Percentiles rank a stretch among this genome's conserved stretches.
These are phyloP conservation scores for Colletes latitarsis DNA, from an alignment of 1,140 invertebrate species.

Conservation along the genomic window DNA sequence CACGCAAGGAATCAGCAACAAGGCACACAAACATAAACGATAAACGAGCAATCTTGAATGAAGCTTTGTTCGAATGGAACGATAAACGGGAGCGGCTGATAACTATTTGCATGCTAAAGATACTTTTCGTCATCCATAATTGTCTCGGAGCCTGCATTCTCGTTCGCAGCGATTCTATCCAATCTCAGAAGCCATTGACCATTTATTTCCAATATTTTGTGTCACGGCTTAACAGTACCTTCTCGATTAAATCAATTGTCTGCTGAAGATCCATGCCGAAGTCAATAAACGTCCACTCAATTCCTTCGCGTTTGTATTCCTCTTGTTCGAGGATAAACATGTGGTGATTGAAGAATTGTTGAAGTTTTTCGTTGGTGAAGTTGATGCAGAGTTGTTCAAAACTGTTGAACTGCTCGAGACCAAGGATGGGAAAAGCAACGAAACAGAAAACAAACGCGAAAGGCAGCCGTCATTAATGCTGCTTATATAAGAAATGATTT, in stretches of 20 bases:
- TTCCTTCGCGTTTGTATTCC: constrained; percentile 87
- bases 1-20: no score
- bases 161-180: constrained; percentile 4
- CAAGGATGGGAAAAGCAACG: constrained; percentile 49
- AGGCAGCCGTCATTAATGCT: constrained; percentile 77
- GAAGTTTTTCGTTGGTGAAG: constrained; percentile 89
- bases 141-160: neutral
- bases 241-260: constrained; percentile 88
- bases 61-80: constrained; percentile 20
- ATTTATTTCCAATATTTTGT: constrained; percentile 25
- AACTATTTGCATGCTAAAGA: constrained; percentile 1
- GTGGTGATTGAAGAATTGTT: constrained; percentile 89
- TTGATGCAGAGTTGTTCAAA: constrained; percentile 86
- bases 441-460: constrained; percentile 69
- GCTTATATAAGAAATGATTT: constrained; percentile 16
- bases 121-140: neutral
- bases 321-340: constrained; percentile 89
- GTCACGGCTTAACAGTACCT: constrained; percentile 79
- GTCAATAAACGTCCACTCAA: constrained; percentile 89
- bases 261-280: constrained; percentile 89
- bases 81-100: neutral
- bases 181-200: constrained; percentile 23
- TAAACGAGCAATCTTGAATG: neutral
- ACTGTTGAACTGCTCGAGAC: constrained; percentile 79
- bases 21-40: no score